These are phyloP conservation scores for Mormyrus lacerda DNA, from an alignment of 2,113 vertebrate species.

Conservation along the genomic window DNA sequence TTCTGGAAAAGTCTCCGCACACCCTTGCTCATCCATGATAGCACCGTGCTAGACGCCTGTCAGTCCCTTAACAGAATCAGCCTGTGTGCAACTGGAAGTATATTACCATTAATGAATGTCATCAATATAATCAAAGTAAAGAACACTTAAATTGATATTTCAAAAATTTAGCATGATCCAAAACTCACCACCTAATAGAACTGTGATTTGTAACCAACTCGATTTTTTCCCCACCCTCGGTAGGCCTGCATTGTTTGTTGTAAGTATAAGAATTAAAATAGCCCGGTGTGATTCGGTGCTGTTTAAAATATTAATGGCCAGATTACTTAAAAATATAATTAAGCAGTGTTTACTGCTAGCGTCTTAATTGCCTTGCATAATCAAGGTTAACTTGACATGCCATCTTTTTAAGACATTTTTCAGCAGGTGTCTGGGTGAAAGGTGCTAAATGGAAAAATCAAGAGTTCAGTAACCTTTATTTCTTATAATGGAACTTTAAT, in stretches of 20 bases:
- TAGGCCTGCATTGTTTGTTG: neutral
- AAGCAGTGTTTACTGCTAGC: neutral
- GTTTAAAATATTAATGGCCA: neutral
- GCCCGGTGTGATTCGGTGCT: neutral
- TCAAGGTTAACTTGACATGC: neutral
- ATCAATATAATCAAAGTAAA: neutral
- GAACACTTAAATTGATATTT: neutral
- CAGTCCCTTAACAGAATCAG: neutral
- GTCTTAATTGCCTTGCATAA: neutral
- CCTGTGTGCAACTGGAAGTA: neutral
- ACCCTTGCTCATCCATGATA: neutral
- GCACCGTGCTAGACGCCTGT: neutral
- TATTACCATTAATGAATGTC: neutral
- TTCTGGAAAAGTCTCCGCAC: neutral
- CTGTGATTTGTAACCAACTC: neutral
- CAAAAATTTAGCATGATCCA: neutral
- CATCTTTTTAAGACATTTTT: neutral
- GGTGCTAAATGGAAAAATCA: neutral
- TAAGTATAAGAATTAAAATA: neutral
- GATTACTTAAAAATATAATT: neutral
- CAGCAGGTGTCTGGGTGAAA: neutral
- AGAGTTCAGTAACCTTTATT: neutral
- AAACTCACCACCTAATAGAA: neutral
- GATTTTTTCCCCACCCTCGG: neutral
- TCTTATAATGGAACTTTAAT: neutral